phyloP scores from a whole-genome alignment of 2,797 vertebrate genomes.

The Toxotes lorentzi region DNA sequence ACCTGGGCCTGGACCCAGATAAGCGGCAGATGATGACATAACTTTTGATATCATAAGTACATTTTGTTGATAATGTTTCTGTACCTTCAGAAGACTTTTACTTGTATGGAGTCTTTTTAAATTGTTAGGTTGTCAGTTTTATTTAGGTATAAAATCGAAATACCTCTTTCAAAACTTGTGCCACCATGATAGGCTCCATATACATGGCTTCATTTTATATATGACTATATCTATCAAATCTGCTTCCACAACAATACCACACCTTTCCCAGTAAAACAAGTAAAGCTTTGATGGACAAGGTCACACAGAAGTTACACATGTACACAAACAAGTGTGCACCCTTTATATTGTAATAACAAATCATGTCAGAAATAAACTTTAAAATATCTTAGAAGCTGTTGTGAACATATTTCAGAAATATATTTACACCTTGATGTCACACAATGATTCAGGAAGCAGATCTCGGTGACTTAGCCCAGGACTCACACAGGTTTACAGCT shows the following conservation, averaged over 20 bases:
- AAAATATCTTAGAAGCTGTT: background rate
- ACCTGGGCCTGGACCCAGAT: no score
- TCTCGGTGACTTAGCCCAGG: background rate
- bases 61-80: background rate
- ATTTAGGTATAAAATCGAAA: background rate
- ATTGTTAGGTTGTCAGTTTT: no score
- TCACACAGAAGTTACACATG: background rate
- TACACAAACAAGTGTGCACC: background rate
- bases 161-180: background rate
- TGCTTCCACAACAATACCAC: background rate
- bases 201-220: no score
- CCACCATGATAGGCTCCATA: background rate
- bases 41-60: background rate
- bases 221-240: no score
- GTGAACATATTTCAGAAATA: background rate
- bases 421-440: conserved; percentile 1
- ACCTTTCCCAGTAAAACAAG: background rate
- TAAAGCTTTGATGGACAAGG: background rate
- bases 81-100: background rate
- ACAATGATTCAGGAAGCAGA: background rate
- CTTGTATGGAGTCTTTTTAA: no score
- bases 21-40: no score
- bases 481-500: background rate
- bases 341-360: background rate
- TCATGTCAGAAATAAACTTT: background rate